These are phyloP conservation scores for Stegodyphus mimosarum DNA, from an alignment of 1,140 invertebrate species.

Conservation along the genomic window DNA sequence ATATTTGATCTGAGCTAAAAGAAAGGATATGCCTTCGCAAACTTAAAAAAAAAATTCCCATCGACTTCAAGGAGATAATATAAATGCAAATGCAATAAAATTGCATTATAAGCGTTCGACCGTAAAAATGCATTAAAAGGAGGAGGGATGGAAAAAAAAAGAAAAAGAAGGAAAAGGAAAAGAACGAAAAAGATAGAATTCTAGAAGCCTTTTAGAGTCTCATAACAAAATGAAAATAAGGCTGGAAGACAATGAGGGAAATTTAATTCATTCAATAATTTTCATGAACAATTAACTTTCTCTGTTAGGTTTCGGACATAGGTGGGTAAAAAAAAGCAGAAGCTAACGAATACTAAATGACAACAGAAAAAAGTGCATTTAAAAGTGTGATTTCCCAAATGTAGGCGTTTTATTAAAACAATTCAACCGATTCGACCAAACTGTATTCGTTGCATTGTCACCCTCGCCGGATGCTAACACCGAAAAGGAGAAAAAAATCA, in stretches of 20 bases:
- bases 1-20: constrained; percentile 24
- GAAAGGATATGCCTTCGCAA: no score
- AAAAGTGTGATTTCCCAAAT: constrained; percentile 21
- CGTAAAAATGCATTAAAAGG: constrained; percentile 57
- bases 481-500: constrained; percentile 16
- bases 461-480: not conserved
- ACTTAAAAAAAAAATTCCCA: not conserved
- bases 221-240: constrained; percentile 46
- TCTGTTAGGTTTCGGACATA: not conserved
- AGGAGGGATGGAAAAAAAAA: not conserved
- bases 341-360: not conserved
- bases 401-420: constrained; percentile 21
- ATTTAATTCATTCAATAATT: constrained; percentile 57
- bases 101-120: constrained; percentile 59
- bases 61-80: constrained; percentile 52
- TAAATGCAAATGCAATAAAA: constrained; percentile 61
- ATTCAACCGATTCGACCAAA: constrained; percentile 13
- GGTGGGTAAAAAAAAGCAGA: constrained; percentile 11
- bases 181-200: constrained; percentile 34
- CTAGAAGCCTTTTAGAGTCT: constrained; percentile 41
- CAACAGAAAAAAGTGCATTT: no score
- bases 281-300: constrained; percentile 56
- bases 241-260: constrained; percentile 18
- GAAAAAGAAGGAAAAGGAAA: constrained; percentile 10
- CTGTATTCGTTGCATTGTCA: constrained; percentile 8